Conservation (phyloP, 2,113 vertebrate species). For the Peucedramus taeniatus region DNA sequence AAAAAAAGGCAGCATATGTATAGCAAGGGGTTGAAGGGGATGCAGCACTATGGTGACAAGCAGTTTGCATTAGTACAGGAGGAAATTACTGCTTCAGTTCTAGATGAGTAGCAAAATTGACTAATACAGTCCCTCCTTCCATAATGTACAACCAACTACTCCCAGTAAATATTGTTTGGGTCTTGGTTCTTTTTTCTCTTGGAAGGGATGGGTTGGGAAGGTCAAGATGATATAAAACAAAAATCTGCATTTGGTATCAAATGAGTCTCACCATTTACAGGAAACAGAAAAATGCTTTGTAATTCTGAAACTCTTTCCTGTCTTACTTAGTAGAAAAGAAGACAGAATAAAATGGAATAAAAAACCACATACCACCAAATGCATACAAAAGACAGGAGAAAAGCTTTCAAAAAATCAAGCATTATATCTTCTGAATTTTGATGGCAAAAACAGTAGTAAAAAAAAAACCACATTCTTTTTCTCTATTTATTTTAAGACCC, state of each 20-base stretch:
- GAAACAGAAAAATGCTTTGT: not conserved
- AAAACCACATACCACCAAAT: not conserved
- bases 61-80: not conserved
- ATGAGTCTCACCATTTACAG: not conserved
- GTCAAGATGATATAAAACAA: not conserved
- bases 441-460: not conserved
- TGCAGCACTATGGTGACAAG: not conserved
- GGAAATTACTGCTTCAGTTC: not conserved
- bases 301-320: not conserved
- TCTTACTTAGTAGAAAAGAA: not conserved
- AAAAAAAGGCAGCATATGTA: not conserved
- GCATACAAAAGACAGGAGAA: not conserved
- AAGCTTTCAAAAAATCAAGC: not conserved
- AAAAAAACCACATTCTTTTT: not conserved
- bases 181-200: not conserved
- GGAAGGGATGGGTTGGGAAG: not conserved
- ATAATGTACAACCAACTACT: not conserved
- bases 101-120: not conserved
- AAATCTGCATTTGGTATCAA: not conserved
- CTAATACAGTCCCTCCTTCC: not conserved
- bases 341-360: not conserved
- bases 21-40: not conserved
- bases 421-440: not conserved
- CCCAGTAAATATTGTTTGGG: not conserved
- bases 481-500: not conserved